Evolutionary conservation across 2,113 vertebrate species (phyloP).

Genomic region (Phocoena phocoena): DNA sequence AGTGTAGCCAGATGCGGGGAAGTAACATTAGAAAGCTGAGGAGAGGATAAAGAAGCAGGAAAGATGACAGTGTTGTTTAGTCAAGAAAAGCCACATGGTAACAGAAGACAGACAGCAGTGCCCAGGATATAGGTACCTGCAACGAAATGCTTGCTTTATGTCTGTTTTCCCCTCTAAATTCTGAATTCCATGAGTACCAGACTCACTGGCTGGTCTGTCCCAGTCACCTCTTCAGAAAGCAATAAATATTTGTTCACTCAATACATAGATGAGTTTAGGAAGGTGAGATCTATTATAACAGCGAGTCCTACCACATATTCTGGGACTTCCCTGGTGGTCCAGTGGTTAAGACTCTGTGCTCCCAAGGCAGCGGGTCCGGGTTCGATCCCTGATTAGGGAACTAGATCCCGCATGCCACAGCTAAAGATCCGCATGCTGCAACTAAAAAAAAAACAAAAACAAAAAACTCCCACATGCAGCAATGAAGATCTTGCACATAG

Average conservation of each 20-base stretch:
- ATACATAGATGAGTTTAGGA: not conserved
- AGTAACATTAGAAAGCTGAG: not conserved
- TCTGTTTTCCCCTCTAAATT: not conserved
- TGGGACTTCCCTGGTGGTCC: too few relatives aligned
- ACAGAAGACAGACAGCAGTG: not conserved
- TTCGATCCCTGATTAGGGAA: too few relatives aligned
- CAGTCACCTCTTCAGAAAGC: not conserved
- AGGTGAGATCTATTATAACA: not conserved
- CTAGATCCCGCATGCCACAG: too few relatives aligned
- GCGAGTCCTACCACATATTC: not conserved
- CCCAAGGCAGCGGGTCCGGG: too few relatives aligned
- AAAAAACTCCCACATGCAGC: too few relatives aligned
- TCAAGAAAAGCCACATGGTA: not conserved
- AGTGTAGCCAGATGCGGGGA: not conserved
- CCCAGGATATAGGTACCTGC: not conserved
- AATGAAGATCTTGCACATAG: too few relatives aligned
- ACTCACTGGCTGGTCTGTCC: not conserved
- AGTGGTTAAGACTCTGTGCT: too few relatives aligned
- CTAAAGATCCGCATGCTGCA: too few relatives aligned
- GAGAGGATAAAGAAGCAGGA: not conserved
- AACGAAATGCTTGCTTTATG: not conserved
- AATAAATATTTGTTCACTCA: slow-evolving; percentile 9
- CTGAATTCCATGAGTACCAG: not conserved
- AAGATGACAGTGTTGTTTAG: not conserved
- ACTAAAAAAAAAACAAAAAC: too few relatives aligned